Evolutionary conservation across 1,140 invertebrate species (phyloP).

Genomic region (Thrips palmi): DNA sequence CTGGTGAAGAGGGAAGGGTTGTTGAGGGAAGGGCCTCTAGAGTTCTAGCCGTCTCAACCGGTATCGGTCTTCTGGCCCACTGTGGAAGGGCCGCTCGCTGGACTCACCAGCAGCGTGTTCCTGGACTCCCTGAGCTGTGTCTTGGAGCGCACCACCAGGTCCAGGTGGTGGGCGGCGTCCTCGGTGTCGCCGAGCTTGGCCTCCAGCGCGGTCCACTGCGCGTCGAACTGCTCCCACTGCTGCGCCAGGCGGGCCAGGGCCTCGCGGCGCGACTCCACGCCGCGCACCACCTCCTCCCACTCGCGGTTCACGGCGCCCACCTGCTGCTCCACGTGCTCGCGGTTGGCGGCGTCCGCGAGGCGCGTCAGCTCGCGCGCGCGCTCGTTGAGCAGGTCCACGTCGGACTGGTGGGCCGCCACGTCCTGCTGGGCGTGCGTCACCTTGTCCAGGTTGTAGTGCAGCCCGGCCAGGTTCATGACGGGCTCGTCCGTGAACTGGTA

Average conservation of each 20-base stretch:
- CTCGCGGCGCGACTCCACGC: slow-evolving; percentile 43
- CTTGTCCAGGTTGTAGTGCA: slow-evolving; percentile 64
- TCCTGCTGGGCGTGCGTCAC: slow-evolving; percentile 56
- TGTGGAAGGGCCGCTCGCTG: too few species aligned
- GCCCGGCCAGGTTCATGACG: slow-evolving; percentile 49
- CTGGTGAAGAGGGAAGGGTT: too few species aligned
- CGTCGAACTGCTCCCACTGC: slow-evolving; percentile 62
- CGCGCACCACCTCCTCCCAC: slow-evolving; percentile 53
- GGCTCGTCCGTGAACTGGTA: slow-evolving; percentile 54
- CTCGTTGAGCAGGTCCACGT: slow-evolving; percentile 44
- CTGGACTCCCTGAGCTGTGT: slow-evolving; percentile 48
- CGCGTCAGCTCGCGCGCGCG: slow-evolving; percentile 39
- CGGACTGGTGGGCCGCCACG: slow-evolving; percentile 46
- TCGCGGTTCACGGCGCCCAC: slow-evolving; percentile 40
- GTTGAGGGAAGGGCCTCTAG: slow-evolving; percentile 1
- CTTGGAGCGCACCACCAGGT: slow-evolving; percentile 48
- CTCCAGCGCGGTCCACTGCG: slow-evolving; percentile 41
- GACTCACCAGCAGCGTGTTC: slow-evolving; percentile 46
- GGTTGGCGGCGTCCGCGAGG: slow-evolving; percentile 40
- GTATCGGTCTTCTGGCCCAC: too few species aligned
- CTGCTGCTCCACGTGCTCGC: slow-evolving; percentile 37
- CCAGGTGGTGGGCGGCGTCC: slow-evolving; percentile 53
- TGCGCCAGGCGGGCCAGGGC: slow-evolving; percentile 42
- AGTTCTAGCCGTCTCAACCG: too few species aligned
- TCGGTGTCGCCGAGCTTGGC: slow-evolving; percentile 37